Conservation (phyloP, 1,140 invertebrate genomes). For the Procambarus virginalis region DNA sequence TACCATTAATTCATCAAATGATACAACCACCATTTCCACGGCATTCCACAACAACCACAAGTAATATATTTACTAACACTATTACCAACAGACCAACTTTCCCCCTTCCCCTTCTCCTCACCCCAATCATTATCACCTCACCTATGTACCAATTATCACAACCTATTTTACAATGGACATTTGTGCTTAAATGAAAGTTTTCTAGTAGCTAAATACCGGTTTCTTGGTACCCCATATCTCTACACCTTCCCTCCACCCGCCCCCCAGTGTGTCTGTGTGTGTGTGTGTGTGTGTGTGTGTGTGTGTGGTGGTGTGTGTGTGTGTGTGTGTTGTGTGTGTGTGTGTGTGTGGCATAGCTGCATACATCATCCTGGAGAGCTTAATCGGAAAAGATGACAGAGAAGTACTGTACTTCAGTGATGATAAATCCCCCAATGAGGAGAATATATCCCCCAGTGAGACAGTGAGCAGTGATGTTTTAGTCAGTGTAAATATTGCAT, state of each 20-base stretch:
- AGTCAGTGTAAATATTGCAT: conserved; percentile 34
- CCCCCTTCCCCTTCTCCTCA: neutral
- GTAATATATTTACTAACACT: neutral
- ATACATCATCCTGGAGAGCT: neutral
- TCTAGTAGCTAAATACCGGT: conserved; percentile 27
- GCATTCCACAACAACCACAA: neutral
- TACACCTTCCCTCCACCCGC: neutral
- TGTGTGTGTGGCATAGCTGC: neutral
- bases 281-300: too few species aligned
- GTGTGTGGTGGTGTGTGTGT: conserved; percentile 8
- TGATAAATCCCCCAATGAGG: neutral
- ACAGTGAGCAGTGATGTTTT: conserved; percentile 29
- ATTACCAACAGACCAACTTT: neutral
- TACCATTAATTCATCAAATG: too few species aligned
- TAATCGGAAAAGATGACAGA: neutral
- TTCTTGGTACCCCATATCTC: neutral
- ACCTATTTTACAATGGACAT: conserved; percentile 37
- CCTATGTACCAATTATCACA: neutral
- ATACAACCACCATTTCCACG: too few species aligned
- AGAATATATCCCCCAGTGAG: neutral
- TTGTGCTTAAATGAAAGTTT: conserved; percentile 44
- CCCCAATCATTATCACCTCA: neutral
- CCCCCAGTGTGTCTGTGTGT: conserved; percentile 1
- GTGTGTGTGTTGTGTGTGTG: conserved; percentile 11
- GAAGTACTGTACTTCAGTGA: neutral